Conservation (phyloP, 2,797 vertebrate species). For the Tinamus major region DNA sequence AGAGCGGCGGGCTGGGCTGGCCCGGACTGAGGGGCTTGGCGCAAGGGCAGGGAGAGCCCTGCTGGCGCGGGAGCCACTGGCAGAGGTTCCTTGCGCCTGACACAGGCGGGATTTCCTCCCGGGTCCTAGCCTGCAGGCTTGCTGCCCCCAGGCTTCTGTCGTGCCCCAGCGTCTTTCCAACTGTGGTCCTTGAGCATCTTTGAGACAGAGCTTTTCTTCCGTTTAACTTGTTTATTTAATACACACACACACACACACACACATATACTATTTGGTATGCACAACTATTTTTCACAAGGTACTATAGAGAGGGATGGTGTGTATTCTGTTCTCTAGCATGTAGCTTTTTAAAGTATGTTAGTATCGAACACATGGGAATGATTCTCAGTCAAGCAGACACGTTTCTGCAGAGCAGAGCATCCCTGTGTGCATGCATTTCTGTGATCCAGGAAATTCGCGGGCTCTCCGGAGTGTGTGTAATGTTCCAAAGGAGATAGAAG, state of each 20-base stretch:
- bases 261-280: not conserved
- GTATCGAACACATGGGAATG: not conserved
- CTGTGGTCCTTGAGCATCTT: not conserved
- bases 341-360: not conserved
- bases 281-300: not conserved
- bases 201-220: not conserved
- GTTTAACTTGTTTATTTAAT: not conserved
- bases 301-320: not conserved
- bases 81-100: not conserved
- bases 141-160: fast-evolving
- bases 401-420: not conserved
- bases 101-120: not conserved
- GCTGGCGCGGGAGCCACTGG: not conserved
- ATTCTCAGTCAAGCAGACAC: not conserved
- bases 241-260: too few relatives aligned
- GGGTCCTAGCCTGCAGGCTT: not conserved
- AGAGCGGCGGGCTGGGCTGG: not conserved
- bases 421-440: not conserved
- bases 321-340: not conserved
- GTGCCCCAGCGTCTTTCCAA: not conserved
- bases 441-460: not conserved
- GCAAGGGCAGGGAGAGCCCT: not conserved
- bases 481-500: not conserved
- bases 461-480: not conserved
- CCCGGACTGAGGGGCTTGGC: not conserved